Evolutionary conservation across 2,888 invertebrate species (phyloP).

Genomic region (Meteorus colon): DNA sequence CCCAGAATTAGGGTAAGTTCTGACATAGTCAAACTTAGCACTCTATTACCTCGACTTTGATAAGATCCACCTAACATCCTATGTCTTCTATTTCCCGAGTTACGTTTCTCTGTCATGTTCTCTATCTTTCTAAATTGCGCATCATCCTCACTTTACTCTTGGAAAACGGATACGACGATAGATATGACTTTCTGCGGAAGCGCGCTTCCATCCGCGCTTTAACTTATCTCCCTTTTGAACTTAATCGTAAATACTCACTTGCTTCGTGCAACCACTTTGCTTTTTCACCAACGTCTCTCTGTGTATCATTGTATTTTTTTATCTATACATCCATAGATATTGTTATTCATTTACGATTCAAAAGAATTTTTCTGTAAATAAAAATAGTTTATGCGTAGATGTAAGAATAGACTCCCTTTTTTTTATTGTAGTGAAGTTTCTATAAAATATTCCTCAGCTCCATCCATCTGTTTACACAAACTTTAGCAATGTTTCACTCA

Average conservation of each 20-base stretch:
- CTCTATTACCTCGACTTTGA: conserved; percentile 4
- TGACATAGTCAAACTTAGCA: conserved; percentile 1
- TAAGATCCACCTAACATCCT: conserved; percentile 2
- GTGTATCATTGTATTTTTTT: background rate
- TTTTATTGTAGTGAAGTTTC: background rate
- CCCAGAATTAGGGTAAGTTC: background rate
- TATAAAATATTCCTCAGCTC: background rate
- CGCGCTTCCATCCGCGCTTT: conserved; percentile 5
- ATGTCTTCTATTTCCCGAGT: background rate
- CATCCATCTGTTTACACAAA: background rate
- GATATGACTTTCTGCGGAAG: conserved; percentile 15
- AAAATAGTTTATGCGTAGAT: background rate
- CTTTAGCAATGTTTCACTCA: conserved; percentile 13
- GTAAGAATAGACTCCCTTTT: background rate
- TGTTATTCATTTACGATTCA: background rate
- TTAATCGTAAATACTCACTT: conserved; percentile 2
- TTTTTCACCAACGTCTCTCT: too few species aligned
- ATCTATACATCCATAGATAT: background rate
- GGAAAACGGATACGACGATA: conserved; percentile 7
- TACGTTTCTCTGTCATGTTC: background rate
- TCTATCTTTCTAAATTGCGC: conserved; percentile 6
- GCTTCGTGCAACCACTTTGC: background rate
- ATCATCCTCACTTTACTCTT: conserved; percentile 4
- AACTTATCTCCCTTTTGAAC: background rate
- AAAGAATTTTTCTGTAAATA: background rate